phyloP scores from a whole-genome alignment of 2,888 invertebrate genomes.

The Lydus trimaculatus region DNA sequence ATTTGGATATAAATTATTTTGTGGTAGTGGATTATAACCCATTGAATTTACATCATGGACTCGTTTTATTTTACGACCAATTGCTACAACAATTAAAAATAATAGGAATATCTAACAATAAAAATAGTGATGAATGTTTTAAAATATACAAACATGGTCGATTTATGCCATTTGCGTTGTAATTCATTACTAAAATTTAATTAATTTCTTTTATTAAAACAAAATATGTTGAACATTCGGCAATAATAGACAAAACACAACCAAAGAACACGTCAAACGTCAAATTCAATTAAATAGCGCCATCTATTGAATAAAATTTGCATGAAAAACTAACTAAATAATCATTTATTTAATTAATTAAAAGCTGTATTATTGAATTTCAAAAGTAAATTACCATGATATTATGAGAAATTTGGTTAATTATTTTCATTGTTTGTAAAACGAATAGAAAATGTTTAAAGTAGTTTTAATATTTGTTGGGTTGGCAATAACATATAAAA shows the following conservation, averaged over 20 bases:
- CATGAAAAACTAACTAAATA: neutral
- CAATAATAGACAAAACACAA: neutral
- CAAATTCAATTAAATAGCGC: neutral
- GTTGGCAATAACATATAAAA: too few species aligned
- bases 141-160: constrained; percentile 53
- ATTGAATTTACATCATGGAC: constrained; percentile 75
- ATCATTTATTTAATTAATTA: too few species aligned
- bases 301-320: neutral
- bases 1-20: constrained; percentile 43
- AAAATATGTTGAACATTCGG: neutral
- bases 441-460: too few species aligned
- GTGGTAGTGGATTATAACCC: constrained; percentile 59
- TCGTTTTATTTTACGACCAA: constrained; percentile 68
- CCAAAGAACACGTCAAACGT: constrained; percentile 7
- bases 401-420: too few species aligned
- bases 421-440: too few species aligned
- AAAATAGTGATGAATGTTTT: neutral
- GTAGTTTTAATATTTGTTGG: too few species aligned
- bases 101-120: constrained; percentile 25
- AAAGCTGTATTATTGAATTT: too few species aligned
- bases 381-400: too few species aligned
- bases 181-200: constrained; percentile 52
- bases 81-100: constrained; percentile 46
- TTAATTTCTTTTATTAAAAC: constrained; percentile 16
- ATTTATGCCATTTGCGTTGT: constrained; percentile 56